These are phyloP conservation scores for Anolis apletophallus DNA, from an alignment of 2,797 vertebrate genomes.

Conservation along the genomic window DNA sequence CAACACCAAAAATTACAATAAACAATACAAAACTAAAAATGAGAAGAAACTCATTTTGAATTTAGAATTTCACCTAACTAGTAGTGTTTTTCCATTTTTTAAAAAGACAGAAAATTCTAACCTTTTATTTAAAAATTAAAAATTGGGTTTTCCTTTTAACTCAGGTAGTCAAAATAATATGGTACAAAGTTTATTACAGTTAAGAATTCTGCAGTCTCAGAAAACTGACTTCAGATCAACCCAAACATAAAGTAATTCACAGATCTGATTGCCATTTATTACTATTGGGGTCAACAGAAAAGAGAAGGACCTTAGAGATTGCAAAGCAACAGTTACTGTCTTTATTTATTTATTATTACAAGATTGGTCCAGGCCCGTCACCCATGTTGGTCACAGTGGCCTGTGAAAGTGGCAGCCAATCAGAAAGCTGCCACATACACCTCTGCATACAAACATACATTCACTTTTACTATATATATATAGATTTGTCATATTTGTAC, in stretches of 20 bases:
- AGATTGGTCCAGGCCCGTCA: too few species aligned
- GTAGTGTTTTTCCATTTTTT: background rate
- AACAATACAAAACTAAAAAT: background rate
- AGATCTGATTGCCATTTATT: background rate
- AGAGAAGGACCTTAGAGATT: background rate
- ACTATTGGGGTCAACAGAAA: background rate
- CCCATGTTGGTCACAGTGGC: too few species aligned
- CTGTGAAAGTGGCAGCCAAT: too few species aligned
- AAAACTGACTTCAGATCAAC: background rate
- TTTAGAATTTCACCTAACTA: background rate
- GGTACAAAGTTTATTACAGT: background rate
- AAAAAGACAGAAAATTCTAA: background rate
- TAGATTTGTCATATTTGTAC: too few species aligned
- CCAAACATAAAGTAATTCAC: background rate
- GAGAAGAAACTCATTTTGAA: background rate
- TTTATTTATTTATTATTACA: background rate
- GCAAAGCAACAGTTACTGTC: background rate
- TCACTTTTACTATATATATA: too few species aligned
- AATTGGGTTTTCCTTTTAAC: background rate
- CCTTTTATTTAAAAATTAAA: background rate
- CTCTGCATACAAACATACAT: too few species aligned
- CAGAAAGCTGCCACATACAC: too few species aligned
- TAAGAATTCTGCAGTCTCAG: slow-evolving; percentile 1
- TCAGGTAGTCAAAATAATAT: slow-evolving; percentile 5
- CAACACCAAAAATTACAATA: background rate